Base-by-base conservation (phyloP, 2,113 vertebrate species). In the Thomomys bottae region DNA sequence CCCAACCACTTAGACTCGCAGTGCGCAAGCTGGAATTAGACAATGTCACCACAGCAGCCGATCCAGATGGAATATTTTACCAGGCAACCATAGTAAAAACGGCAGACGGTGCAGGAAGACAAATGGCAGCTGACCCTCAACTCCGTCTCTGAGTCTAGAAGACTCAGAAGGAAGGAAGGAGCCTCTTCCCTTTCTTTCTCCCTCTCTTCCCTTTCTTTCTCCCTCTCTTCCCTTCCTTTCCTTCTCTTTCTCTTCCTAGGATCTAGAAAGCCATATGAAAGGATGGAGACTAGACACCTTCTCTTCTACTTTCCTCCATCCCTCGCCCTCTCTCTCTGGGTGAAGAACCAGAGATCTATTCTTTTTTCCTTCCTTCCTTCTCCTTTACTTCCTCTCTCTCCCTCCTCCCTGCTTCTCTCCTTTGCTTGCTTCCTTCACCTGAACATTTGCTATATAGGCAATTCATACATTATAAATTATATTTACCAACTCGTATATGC, bases 11-110 rank as follows among this genome's bases (percentile, higher is more conserved):
- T 84, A 61, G 57, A 87, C 32, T 63, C 77, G 54, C 32, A 68
- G 64, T 38, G 78, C 81, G 89, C 88, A 87, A 94, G 93, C 93
- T 78, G 94, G 91, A 87, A 11, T 49, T 49, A 36, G 71, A 73
- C 18, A 20, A 23, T 49, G 75, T 21, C 91, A 66, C 89, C 79
- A 72, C 42, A 45, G 38, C 15, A 82, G 88, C 67, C 64, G 71
- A 67, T 84, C 73, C 54, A 45, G 71, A 75, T 67, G 26, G n/a
- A 77, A n/a, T 80, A 77, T 86, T 93, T 96, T 84, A 61, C 40
- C 45, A 61, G 67, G 57, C 34, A 82, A 67, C 6, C 36, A 83
- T 0, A 30, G 84, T 49, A 12, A 49, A 49, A 12, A 49, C 14
- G 45, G 45, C 11, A 3, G 14, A 49, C 45, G 14, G 45, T 75